Evolutionary conservation across 2,113 vertebrate species (phyloP).

Genomic region (Vireo altiloquus): DNA sequence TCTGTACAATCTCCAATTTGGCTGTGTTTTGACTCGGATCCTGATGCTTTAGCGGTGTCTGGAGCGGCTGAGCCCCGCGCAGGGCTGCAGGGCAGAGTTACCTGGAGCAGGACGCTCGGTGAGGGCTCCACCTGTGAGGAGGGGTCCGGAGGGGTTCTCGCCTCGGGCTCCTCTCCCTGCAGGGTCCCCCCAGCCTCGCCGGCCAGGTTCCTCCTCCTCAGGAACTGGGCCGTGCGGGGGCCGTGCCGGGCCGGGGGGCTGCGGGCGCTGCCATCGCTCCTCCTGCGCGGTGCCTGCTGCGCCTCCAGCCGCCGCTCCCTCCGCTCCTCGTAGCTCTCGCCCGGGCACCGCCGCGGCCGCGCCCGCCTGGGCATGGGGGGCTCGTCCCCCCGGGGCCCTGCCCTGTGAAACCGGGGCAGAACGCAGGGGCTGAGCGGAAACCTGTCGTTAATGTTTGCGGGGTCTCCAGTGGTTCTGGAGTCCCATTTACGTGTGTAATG

Average conservation of each 20-base stretch:
- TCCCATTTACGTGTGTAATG: fast-evolving
- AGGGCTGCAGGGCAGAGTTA: not conserved
- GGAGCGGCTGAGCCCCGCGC: not conserved
- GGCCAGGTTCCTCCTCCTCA: conserved; percentile 65
- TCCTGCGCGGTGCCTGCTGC: conserved; percentile 34
- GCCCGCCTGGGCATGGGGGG: conserved; percentile 34
- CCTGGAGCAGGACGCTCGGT: not conserved
- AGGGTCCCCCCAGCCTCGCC: fast-evolving
- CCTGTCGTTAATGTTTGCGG: fast-evolving
- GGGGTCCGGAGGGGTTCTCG: fast-evolving
- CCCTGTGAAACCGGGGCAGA: not conserved
- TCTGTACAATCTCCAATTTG: fast-evolving
- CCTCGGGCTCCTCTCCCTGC: not conserved
- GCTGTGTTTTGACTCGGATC: not conserved
- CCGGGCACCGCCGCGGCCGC: not conserved
- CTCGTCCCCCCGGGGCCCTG: not conserved
- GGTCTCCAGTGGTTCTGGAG: fast-evolving
- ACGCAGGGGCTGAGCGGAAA: fast-evolving
- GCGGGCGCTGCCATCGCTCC: conserved; percentile 45
- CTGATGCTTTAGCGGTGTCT: fast-evolving
- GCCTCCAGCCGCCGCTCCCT: conserved; percentile 68
- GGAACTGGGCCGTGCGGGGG: conserved; percentile 69
- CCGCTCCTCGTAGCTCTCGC: conserved; percentile 74
- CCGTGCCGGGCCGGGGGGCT: not conserved
- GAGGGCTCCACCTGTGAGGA: not conserved